Base-by-base conservation (phyloP, 2,888 invertebrate species). In the Lathronympha strigana region DNA sequence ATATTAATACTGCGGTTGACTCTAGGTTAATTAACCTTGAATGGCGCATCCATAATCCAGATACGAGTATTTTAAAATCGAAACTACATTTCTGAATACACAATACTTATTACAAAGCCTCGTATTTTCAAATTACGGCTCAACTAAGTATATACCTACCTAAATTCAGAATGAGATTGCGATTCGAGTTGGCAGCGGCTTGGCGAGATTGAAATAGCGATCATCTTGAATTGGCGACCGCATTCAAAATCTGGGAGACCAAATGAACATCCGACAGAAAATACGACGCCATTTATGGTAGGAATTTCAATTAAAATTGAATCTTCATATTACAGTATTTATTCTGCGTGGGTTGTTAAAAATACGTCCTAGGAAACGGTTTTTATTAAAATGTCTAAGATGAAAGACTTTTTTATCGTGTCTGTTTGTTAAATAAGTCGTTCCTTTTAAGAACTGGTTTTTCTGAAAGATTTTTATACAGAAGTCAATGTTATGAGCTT, bases 191-290 rank as follows among this genome's bases (percentile, higher is more conserved):
- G 58, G 45, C 38, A 45, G 50, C 49, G 49, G 63, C 58, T 58
- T 5, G 36, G 25, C 45, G 51, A 64, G 58, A 64, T 64, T 64
- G 64, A 60, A 64, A 64, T 53, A 19, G 64, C 64, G 28, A 60
- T 58, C 64, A 60, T 64, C 64, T 64, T 64, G 64, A 51, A 60
- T 64, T 51, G 64, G 58, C 45, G 64, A 64, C 43, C 64, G 64
- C 51, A 64, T 51, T 64, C 58, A 64, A 53, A 63, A 60, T 47
- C 58, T 45, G 51, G 51, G 51, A 45, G 43, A 43, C 50, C 45
- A 64, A 53, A 64, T 64, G 64, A 64, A 60, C 58, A 60, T 53
- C 58, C 21, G 51, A 53, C 58, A 13, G 33, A 54, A 25, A 63
- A 47, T 49, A 47, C 25, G 62, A 28, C 38, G 54, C 38, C 45